A percentile compares a stretch with the other conserved stretches of the same genome.
Evolutionary conservation across 2,888 invertebrate species (phyloP).

Genomic region (Trisateles emortualis): DNA sequence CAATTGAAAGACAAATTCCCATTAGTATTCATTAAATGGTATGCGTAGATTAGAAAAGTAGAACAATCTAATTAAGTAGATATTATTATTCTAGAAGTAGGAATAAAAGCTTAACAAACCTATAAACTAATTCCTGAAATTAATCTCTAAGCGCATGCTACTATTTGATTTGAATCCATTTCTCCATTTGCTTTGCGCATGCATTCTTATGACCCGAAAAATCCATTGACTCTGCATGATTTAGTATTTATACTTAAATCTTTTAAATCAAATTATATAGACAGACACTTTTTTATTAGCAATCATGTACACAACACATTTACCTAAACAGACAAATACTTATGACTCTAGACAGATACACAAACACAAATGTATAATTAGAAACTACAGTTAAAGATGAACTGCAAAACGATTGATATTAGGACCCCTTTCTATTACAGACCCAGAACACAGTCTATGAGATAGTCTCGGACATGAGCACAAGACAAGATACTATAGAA

Average conservation of each 20-base stretch:
- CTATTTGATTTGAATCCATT: conserved; percentile 38
- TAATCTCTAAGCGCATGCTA: conserved; percentile 34
- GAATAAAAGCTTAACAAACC: no score
- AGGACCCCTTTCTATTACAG: conserved; percentile 90
- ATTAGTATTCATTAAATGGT: not conserved
- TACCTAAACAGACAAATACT: conserved; percentile 40
- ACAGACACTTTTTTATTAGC: conserved; percentile 33
- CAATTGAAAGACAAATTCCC: not conserved
- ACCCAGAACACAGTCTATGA: conserved; percentile 99
- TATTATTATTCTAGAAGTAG: not conserved
- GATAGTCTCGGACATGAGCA: conserved; percentile 98
- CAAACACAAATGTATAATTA: conserved; percentile 64
- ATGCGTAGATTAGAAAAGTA: not conserved
- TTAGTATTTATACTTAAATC: conserved; percentile 30
- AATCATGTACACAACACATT: conserved; percentile 37
- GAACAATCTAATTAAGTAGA: not conserved
- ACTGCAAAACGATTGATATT: conserved; percentile 85
- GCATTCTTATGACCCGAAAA: conserved; percentile 29
- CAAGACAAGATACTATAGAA: conserved; percentile 96
- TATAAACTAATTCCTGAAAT: not conserved
- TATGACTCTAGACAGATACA: conserved; percentile 48
- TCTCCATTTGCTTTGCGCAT: conserved; percentile 60
- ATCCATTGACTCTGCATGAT: conserved; percentile 39
- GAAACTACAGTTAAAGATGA: conserved; percentile 70
- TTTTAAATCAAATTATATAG: conserved; percentile 29